Percentiles rank a stretch among this genome's conserved stretches.
Conservation (phyloP, 2,113 vertebrate species). For the Saguinus imperator region DNA sequence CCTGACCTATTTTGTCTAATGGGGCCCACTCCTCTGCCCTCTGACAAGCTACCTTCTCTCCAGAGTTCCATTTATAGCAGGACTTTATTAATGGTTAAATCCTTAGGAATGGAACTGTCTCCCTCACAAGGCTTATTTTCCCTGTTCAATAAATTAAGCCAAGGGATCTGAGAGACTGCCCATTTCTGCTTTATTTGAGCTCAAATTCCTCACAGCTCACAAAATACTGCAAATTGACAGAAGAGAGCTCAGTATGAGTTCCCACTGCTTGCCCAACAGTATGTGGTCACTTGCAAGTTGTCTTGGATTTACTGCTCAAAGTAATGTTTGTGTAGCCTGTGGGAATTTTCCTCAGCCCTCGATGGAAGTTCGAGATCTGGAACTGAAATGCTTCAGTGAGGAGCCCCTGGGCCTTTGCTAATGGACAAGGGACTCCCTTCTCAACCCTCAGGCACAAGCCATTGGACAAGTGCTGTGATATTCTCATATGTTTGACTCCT, state of each 20-base stretch:
- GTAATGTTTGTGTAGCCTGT: neutral
- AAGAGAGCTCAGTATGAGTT: constrained; percentile 23
- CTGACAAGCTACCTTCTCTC: constrained; percentile 54
- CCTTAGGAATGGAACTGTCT: constrained; percentile 28
- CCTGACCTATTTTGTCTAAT: constrained; percentile 71
- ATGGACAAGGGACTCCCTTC: neutral
- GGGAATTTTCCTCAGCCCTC: neutral
- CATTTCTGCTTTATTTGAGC: constrained; percentile 55
- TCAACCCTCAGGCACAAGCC: neutral
- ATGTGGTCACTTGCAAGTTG: neutral
- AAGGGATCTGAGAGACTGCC: neutral
- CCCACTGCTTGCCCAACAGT: neutral
- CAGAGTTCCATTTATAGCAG: constrained; percentile 68
- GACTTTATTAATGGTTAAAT: constrained; percentile 64
- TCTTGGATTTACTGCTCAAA: constrained; percentile 32
- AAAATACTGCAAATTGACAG: constrained; percentile 18
- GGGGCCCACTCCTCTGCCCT: constrained; percentile 61
- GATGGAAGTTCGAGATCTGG: neutral
- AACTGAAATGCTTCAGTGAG: neutral
- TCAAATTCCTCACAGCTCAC: constrained; percentile 16
- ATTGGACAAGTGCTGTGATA: neutral
- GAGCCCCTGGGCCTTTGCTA: neutral
- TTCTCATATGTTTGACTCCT: constrained; percentile 7
- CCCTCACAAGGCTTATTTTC: constrained; percentile 50
- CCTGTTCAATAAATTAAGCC: constrained; percentile 61